Conservation (phyloP, 2,888 invertebrate genomes). For the Synanthedon tipuliformis region DNA sequence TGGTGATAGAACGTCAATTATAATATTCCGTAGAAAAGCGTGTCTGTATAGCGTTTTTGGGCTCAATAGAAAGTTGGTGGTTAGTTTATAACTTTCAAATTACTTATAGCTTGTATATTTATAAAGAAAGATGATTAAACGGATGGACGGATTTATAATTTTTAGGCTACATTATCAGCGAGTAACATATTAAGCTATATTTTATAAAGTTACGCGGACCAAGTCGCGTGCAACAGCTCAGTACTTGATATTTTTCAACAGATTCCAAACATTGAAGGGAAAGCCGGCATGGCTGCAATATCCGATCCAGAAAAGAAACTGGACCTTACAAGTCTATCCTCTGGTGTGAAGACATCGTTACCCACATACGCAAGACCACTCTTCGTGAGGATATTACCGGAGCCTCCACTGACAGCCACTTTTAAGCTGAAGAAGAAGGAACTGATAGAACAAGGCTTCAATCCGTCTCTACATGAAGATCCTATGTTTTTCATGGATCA, state of each 20-base stretch:
- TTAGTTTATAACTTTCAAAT: too few species aligned
- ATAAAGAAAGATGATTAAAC: too few species aligned
- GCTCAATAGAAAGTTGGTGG: too few species aligned
- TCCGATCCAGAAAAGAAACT: conserved; percentile 77
- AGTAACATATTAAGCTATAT: neutral
- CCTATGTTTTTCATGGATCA: conserved; percentile 75
- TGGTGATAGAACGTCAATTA: too few species aligned
- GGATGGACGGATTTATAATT: too few species aligned
- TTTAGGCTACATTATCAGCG: too few species aligned
- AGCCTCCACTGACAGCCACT: conserved; percentile 85
- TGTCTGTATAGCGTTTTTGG: too few species aligned
- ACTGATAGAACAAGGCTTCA: conserved; percentile 83
- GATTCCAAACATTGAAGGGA: conserved; percentile 85
- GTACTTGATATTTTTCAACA: conserved; percentile 25
- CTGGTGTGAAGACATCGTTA: conserved; percentile 65
- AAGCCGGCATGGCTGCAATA: conserved; percentile 94
- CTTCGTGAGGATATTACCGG: conserved; percentile 82
- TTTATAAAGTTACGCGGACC: too few species aligned
- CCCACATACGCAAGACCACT: conserved; percentile 89
- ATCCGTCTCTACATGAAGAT: conserved; percentile 74
- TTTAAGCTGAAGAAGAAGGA: conserved; percentile 94
- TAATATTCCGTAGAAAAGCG: too few species aligned
- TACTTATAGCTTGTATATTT: too few species aligned
- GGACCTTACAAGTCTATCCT: conserved; percentile 64
- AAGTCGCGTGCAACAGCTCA: neutral